These are phyloP conservation scores for Limosa lapponica DNA, from an alignment of 2,797 vertebrate species.

Conservation along the genomic window DNA sequence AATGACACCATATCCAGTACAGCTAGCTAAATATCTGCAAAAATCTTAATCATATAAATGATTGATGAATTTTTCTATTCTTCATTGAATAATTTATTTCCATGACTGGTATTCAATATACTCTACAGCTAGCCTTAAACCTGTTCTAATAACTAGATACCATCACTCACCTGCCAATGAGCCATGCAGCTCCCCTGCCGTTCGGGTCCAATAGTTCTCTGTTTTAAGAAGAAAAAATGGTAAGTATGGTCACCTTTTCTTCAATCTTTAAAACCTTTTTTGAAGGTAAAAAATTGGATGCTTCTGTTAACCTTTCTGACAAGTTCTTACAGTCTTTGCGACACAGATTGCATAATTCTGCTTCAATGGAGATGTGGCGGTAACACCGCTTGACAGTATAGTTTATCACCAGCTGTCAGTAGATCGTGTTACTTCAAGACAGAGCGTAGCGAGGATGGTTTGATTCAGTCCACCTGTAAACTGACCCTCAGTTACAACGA, in stretches of 20 bases:
- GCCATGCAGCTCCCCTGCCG: neutral
- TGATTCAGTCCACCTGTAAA: neutral
- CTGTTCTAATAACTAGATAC: neutral
- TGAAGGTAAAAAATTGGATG: neutral
- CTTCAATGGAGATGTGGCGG: neutral
- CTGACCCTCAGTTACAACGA: neutral
- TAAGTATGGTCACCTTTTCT: neutral
- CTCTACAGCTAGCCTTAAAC: neutral
- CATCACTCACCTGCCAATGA: neutral
- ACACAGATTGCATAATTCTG: neutral
- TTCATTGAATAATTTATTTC: constrained; percentile 43
- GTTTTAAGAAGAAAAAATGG: neutral
- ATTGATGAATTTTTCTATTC: constrained; percentile 8
- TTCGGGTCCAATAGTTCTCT: neutral
- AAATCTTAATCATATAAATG: constrained; percentile 5
- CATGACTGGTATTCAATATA: neutral
- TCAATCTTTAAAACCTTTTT: neutral
- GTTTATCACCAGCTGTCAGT: neutral
- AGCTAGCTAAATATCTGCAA: neutral
- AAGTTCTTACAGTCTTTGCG: neutral
- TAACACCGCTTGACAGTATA: accelerated
- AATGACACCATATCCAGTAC: neutral
- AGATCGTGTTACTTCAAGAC: neutral
- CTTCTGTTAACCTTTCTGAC: neutral
- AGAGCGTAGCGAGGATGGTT: neutral